Base-by-base conservation (phyloP, 1,140 invertebrate genomes). In the Diabrotica virgifera region DNA sequence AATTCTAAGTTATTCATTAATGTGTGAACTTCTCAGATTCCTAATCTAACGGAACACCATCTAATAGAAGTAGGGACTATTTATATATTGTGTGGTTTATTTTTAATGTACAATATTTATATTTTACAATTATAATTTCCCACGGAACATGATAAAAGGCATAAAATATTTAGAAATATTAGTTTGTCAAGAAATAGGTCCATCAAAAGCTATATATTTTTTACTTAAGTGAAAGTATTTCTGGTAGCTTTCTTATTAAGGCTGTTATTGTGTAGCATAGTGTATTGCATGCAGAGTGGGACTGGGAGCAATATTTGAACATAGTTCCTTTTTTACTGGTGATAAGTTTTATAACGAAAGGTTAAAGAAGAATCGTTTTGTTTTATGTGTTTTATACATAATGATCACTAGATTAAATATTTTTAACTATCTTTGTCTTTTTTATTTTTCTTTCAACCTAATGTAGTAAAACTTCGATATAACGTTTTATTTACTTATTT, bases 201-300 rank as follows among this genome's bases (percentile, higher is more conserved):
- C n/a, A 46, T 46, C n/a, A 46, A 46, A 46, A 46, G 4, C 8
- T 46, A 46, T 46, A 46, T 46, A 24, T 24, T 24, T 24, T 24
- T 24, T 24, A 24, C 24, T 24, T 24, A n/a, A 46, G 40, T 46
- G 40, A 46, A 46, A 46, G 40, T 46, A 46, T 46, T 46, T 46
- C n/a, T 46, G 40, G 40, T 46, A 46, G 40, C 40, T 46, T 46
- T 46, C 24, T 24, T 24, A n/a, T 46, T 46, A 46, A 46, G 40
- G n/a, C 40, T 46, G 40, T 46, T 46, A 46, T 46, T 46, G 40
- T 46, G 40, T 46, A 46, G 40, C 40, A 46, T 46, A 46, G 40
- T 10, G 2, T 46, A 46, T 10, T 46, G 40, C 40, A 46, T 46
- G 40, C 40, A 46, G 40, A 46, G 6, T 46, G 40, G 40, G 40